Evolutionary conservation across 2,113 vertebrate genomes (phyloP).

Genomic region (mouse (Mus musculus)): GRCm39 chr16:20336501-20337000

Average conservation of each 20-base stretch:
- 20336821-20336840: slow-evolving; percentile 50
- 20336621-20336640: slow-evolving; percentile 20
- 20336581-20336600: background rate
- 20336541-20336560: slow-evolving; percentile 36
- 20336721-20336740: background rate
- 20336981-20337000: slow-evolving; percentile 66
- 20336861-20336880: slow-evolving; percentile 74
- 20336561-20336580: background rate
- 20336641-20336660: background rate
- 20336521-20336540: slow-evolving; percentile 57
- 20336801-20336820: slow-evolving; percentile 16
- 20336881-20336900: slow-evolving; percentile 66
- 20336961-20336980: slow-evolving; percentile 67
- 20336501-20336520: slow-evolving; percentile 73
- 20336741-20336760: slow-evolving; percentile 20
- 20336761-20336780: slow-evolving; percentile 30
- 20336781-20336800: slow-evolving; percentile 39
- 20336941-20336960: slow-evolving; percentile 72
- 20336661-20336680: background rate
- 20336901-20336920: slow-evolving; percentile 68
- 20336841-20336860: slow-evolving; percentile 72
- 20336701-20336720: slow-evolving; percentile 30
- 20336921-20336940: slow-evolving; percentile 70
- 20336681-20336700: slow-evolving; percentile 40
- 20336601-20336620: slow-evolving; percentile 27